Evolutionary conservation across 2,797 vertebrate genomes (phyloP), one percentile per base, ranked within the genome.

Genomic region (Hylomyscus alleni): DNA sequence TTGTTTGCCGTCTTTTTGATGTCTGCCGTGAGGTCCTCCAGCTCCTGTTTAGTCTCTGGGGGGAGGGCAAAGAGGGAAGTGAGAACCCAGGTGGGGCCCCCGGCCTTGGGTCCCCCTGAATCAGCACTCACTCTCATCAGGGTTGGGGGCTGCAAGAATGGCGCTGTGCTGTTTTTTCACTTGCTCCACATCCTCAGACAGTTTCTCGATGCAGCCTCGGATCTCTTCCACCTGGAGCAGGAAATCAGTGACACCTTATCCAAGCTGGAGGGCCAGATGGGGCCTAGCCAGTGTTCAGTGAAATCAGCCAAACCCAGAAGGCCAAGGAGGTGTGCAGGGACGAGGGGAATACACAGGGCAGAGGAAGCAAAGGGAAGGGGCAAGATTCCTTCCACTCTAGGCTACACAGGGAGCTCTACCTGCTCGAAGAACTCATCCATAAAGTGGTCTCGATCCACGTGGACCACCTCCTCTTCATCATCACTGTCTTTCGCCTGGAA

Each of bases 1-100:
- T 99, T 99, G 99, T 99, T 99, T 94, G 99, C 99, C 95, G 99
- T 99, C 98, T 99, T 99, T 99, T 99, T 99, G 98, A 99, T 99
- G 98, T 99, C 99, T 95, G 99, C 99, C 81, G 99, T 99, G 92
- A 99, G 99, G 96, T 99, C 99, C 98, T 99, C 99, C 98, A 99
- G 97, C 98, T 99, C 99, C 98, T 99, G 99, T 98, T 99, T 99
- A 90, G 99, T 99, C 98, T 99, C 99, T 99, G 98, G 56, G n/a
- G 62, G 34, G 3, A 60, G 13, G 60, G 26, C 1, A 37, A 15
- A 58, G 60, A 7, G 0, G 9, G 31, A 9, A 34, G 44, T 85
- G 50, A 95, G 93, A 47, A 0, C 37, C 65, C 47, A 52, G 81
- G 24, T 3, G 26, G 26, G 65, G 67, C n/a, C 52, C 52, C 54